A percentile compares a stretch with the other conserved stretches of the same genome.
Conservation (phyloP, 2,888 invertebrate genomes). For the Temnothorax rugatulus region DNA sequence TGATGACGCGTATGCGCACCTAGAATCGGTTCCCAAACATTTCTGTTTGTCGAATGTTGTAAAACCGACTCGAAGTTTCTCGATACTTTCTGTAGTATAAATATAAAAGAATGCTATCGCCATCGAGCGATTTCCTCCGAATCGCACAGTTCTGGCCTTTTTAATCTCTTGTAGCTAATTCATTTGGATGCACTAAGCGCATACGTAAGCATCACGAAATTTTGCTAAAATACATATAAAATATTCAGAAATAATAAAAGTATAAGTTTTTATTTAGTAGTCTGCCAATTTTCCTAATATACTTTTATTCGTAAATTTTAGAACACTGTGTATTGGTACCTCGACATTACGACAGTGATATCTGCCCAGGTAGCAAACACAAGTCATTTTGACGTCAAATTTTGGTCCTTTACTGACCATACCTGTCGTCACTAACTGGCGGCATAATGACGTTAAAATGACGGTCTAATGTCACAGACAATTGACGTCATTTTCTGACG, state of each 20-base stretch:
- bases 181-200: neutral
- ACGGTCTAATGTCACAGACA: no score
- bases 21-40: neutral
- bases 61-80: slow-evolving; percentile 10
- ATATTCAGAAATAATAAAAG: neutral
- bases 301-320: neutral
- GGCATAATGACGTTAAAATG: no score
- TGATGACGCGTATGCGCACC: slow-evolving; percentile 1
- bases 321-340: neutral
- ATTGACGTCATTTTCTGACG: no score
- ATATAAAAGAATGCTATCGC: slow-evolving; percentile 45
- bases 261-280: slow-evolving; percentile 5
- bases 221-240: slow-evolving; percentile 6
- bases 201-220: slow-evolving; percentile 2
- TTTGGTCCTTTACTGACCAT: no score
- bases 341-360: neutral
- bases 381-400: no score
- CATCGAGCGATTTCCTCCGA: neutral
- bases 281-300: neutral
- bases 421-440: no score
- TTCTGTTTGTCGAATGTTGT: slow-evolving; percentile 15
- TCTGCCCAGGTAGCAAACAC: no score
- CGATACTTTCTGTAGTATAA: slow-evolving; percentile 19
- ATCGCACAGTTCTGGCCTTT: neutral
- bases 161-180: slow-evolving; percentile 8